Evolutionary conservation across 1,140 invertebrate species (phyloP).

Genomic region (Campoletis sonorensis): DNA sequence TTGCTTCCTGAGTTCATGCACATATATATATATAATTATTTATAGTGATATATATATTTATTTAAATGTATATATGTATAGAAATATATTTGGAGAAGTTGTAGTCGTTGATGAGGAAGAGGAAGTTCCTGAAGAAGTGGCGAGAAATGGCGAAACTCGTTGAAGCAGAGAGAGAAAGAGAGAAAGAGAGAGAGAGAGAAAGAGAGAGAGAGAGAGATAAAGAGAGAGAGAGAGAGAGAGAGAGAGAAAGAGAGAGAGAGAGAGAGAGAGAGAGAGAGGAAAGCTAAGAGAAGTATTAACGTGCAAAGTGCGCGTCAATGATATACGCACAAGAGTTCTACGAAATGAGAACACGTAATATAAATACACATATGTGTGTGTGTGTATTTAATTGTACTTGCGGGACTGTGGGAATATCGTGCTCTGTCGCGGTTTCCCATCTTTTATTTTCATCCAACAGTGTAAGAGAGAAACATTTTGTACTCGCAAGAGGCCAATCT

Average conservation of each 20-base stretch:
- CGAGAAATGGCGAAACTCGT: neutral
- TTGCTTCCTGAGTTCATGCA: too few species aligned
- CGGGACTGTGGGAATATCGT: too few species aligned
- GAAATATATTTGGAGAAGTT: neutral
- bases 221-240: neutral
- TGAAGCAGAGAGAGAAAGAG: neutral
- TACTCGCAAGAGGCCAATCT: neutral
- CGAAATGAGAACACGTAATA: neutral
- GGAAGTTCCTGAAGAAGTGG: neutral
- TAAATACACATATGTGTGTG: neutral
- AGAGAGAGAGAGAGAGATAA: neutral
- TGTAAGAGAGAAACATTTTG: too few species aligned
- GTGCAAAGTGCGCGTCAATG: slow-evolving; percentile 2
- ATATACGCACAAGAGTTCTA: slow-evolving; percentile 7
- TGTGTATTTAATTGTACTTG: too few species aligned
- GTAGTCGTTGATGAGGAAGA: slow-evolving; percentile 6
- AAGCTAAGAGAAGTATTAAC: neutral
- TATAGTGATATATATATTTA: too few species aligned
- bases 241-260: too few species aligned
- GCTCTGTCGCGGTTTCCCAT: too few species aligned
- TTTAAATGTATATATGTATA: neutral
- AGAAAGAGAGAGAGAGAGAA: neutral
- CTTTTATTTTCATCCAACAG: too few species aligned
- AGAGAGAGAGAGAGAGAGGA: neutral
- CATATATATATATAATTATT: too few species aligned